A percentile compares a stretch with the other conserved stretches of the same genome.
These are phyloP conservation scores for Nasonovia ribisnigri DNA, from an alignment of 2,888 invertebrate species.

Conservation along the genomic window DNA sequence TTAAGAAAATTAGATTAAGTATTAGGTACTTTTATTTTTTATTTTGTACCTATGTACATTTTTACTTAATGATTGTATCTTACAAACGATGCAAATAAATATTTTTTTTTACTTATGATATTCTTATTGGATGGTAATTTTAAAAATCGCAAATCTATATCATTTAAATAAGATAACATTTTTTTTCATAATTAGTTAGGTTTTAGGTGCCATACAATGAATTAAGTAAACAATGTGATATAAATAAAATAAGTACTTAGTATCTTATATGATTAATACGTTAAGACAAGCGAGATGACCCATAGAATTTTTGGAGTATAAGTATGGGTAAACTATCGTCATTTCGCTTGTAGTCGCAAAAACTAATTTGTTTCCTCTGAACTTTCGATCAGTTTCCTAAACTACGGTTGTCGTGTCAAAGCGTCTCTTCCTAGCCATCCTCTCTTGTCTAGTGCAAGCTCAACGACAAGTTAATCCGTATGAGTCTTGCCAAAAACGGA, in stretches of 20 bases:
- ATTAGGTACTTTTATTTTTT: not conserved
- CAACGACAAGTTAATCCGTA: conserved; percentile 64
- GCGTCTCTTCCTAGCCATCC: conserved; percentile 34
- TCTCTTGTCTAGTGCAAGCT: conserved; percentile 51
- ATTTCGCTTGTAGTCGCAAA: conserved; percentile 42
- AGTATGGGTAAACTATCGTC: conserved; percentile 32
- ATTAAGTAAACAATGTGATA: not conserved
- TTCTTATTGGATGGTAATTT: not conserved
- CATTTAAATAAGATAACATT: not conserved
- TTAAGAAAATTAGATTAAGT: not conserved
- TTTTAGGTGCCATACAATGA: not conserved
- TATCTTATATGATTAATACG: not conserved
- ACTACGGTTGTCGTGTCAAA: conserved; percentile 55
- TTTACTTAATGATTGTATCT: not conserved
- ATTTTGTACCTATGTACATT: not conserved
- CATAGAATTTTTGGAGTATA: conserved; percentile 2
- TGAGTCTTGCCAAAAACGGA: conserved; percentile 61
- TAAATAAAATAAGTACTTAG: not conserved
- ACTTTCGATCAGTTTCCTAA: conserved; percentile 54
- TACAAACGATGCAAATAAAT: not conserved
- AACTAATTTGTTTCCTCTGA: conserved; percentile 56
- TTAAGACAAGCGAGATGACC: conserved; percentile 10
- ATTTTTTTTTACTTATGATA: not conserved
- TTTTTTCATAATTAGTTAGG: not conserved
- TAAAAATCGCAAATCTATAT: not conserved